Evolutionary conservation across 2,888 invertebrate genomes (phyloP).

Genomic region (Mechanitis messenoides): DNA sequence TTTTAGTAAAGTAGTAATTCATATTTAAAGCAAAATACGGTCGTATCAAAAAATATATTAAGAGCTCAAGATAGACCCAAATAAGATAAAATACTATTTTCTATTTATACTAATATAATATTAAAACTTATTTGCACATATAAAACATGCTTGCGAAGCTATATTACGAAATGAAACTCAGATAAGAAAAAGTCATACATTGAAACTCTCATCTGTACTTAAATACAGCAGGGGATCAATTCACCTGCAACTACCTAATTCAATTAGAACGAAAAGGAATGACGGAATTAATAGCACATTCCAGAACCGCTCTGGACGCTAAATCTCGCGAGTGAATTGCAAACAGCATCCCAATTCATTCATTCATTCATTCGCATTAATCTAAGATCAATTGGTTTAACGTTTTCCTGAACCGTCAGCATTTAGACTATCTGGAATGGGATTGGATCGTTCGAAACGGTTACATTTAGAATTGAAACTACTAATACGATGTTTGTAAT

Average conservation of each 20-base stretch:
- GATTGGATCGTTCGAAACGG: background rate
- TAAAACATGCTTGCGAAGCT: no score
- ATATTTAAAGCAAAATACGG: no score
- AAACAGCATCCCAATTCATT: slow-evolving; percentile 17
- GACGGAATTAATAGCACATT: slow-evolving; percentile 53
- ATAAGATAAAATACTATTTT: no score
- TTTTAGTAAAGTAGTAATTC: no score
- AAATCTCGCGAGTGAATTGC: slow-evolving; percentile 24
- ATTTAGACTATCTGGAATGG: slow-evolving; percentile 12
- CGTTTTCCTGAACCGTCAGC: slow-evolving; percentile 12
- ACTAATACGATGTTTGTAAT: no score
- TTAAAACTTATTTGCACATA: no score
- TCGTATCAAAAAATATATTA: no score
- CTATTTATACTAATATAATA: no score
- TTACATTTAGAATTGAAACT: background rate
- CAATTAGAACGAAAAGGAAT: slow-evolving; percentile 42
- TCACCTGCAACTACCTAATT: slow-evolving; percentile 43
- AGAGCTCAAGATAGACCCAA: no score
- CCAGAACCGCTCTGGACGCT: slow-evolving; percentile 32
- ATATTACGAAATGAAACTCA: no score
- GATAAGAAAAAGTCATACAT: background rate
- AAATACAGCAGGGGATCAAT: slow-evolving; percentile 35
- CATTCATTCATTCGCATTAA: slow-evolving; percentile 13
- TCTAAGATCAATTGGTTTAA: slow-evolving; percentile 21
- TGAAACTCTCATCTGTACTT: background rate